These are phyloP conservation scores for Deroplatys truncata DNA, from an alignment of 2,888 invertebrate species.

Conservation along the genomic window DNA sequence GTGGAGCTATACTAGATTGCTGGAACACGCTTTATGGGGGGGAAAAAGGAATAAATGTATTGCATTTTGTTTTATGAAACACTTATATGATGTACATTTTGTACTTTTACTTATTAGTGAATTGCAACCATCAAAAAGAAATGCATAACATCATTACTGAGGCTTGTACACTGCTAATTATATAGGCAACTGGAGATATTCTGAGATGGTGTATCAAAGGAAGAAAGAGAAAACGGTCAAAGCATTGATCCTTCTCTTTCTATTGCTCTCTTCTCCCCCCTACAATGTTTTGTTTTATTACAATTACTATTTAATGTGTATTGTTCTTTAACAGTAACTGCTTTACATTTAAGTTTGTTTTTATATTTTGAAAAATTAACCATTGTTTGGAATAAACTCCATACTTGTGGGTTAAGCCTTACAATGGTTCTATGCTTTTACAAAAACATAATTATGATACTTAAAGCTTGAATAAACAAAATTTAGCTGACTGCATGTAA, in stretches of 20 bases:
- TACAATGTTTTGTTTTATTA: background rate
- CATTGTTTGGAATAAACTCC: background rate
- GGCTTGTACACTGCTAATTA: background rate
- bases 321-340: background rate
- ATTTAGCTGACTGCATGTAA: background rate
- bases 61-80: background rate
- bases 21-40: background rate
- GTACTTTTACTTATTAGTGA: background rate
- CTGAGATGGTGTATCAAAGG: background rate
- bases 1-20: background rate
- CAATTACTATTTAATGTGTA: background rate
- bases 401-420: constrained; percentile 7
- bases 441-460: background rate
- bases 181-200: background rate
- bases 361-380: background rate
- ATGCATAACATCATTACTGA: background rate
- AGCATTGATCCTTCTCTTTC: background rate
- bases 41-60: background rate
- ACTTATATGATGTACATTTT: background rate
- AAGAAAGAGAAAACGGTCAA: background rate
- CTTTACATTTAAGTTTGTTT: background rate
- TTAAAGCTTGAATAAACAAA: background rate
- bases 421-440: background rate
- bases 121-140: background rate
- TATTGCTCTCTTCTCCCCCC: background rate